phyloP scores from a whole-genome alignment of 35 echinoderm and acorn worm species.

The Lytechinus variegatus region DNA sequence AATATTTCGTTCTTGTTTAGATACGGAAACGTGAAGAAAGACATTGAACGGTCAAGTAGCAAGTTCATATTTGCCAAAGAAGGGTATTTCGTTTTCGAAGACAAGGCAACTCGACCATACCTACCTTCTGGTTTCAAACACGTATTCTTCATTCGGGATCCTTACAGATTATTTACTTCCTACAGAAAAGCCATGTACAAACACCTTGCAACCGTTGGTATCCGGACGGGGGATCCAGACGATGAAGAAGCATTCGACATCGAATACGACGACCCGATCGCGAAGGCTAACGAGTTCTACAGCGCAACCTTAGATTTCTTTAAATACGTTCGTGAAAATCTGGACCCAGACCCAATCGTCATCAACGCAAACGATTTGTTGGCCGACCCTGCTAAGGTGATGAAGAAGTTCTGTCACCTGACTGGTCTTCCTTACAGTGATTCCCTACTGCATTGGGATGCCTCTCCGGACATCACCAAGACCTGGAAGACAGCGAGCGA shows the following conservation, averaged over 20 bases:
- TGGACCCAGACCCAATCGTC: constrained; percentile 49
- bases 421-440: constrained; percentile 50
- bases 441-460: constrained; percentile 55
- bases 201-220: background rate
- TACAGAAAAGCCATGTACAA: constrained; percentile 51
- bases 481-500: background rate
- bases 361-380: constrained; percentile 64
- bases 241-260: constrained; percentile 19
- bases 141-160: constrained; percentile 67
- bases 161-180: constrained; percentile 44
- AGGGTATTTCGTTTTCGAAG: background rate
- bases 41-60: background rate
- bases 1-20: background rate
- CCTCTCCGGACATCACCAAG: constrained; percentile 5
- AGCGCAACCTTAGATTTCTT: background rate
- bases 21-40: background rate
- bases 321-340: constrained; percentile 40
- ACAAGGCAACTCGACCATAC: background rate
- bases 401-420: constrained; percentile 51
- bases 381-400: constrained; percentile 35
- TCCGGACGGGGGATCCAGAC: background rate
- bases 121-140: constrained; percentile 64
- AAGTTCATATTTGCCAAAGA: background rate
- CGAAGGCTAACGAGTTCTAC: background rate
- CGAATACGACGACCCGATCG: background rate